Evolutionary conservation across 2,888 invertebrate species (phyloP).

Genomic region (Zeuzera pyrina): DNA sequence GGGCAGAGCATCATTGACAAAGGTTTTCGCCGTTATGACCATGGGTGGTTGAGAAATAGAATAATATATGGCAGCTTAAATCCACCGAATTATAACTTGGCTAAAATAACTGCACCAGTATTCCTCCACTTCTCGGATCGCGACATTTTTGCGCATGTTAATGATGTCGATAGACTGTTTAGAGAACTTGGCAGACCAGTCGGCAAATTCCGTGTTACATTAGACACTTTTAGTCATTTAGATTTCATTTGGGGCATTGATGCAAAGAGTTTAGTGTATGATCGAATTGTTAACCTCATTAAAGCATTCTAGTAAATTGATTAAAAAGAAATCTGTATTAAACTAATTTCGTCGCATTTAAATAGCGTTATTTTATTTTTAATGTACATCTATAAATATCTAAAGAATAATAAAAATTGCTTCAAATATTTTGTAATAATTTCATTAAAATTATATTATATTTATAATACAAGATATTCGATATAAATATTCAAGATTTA

Average conservation of each 20-base stretch:
- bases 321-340: too few species aligned
- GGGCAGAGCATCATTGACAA: conserved; percentile 75
- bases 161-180: conserved; percentile 71
- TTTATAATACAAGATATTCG: too few species aligned
- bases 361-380: too few species aligned
- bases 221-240: conserved; percentile 76
- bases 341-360: too few species aligned
- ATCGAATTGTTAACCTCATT: conserved; percentile 70
- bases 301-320: too few species aligned
- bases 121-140: conserved; percentile 76
- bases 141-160: conserved; percentile 75
- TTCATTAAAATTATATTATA: too few species aligned
- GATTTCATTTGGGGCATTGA: conserved; percentile 81
- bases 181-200: conserved; percentile 67
- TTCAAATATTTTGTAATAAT: too few species aligned
- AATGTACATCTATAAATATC: too few species aligned
- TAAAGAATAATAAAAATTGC: too few species aligned
- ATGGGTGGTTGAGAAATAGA: conserved; percentile 65
- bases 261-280: conserved; percentile 71
- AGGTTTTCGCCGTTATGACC: conserved; percentile 72
- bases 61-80: conserved; percentile 58
- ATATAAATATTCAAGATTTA: too few species aligned
- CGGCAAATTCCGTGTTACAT: conserved; percentile 70
- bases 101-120: conserved; percentile 72
- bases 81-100: conserved; percentile 75